A percentile compares a stretch with the other conserved stretches of the same genome.
Evolutionary conservation across 2,888 invertebrate species (phyloP).

Genomic region (Nezara viridula): DNA sequence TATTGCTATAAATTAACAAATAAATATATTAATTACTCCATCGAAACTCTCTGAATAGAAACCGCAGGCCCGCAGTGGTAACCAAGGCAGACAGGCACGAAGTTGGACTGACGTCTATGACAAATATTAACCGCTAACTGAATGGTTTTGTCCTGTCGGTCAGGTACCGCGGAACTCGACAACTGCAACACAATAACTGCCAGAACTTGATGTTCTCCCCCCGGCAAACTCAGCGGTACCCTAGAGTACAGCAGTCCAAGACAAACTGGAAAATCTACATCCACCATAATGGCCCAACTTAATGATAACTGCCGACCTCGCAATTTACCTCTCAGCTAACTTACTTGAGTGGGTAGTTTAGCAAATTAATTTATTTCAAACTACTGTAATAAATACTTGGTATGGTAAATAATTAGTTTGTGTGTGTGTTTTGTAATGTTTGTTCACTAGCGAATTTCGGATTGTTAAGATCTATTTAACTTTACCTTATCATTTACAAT

Average conservation of each 20-base stretch:
- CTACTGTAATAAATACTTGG: background rate
- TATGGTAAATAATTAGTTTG: background rate
- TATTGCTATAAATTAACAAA: too few relatives aligned
- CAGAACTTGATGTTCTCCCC: background rate
- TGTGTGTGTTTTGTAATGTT: too few relatives aligned
- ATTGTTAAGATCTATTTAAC: too few relatives aligned
- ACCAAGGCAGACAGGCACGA: background rate
- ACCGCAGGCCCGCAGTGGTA: background rate
- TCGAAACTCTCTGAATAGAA: background rate
- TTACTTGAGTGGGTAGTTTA: background rate
- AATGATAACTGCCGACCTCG: background rate
- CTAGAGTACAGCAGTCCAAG: background rate
- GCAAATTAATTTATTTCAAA: background rate
- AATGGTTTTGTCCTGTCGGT: background rate
- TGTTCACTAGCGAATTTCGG: too few relatives aligned
- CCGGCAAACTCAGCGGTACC: background rate
- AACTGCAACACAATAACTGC: background rate
- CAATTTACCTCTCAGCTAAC: background rate
- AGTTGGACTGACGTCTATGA: background rate
- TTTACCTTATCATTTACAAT: too few relatives aligned
- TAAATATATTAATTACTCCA: background rate
- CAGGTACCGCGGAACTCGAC: background rate
- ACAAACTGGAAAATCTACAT: constrained; percentile 30
- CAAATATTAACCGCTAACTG: background rate
- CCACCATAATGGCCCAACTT: background rate